Base-by-base conservation (phyloP, 23 tunicate genomes). In the Trididemnum nubilum region DNA sequence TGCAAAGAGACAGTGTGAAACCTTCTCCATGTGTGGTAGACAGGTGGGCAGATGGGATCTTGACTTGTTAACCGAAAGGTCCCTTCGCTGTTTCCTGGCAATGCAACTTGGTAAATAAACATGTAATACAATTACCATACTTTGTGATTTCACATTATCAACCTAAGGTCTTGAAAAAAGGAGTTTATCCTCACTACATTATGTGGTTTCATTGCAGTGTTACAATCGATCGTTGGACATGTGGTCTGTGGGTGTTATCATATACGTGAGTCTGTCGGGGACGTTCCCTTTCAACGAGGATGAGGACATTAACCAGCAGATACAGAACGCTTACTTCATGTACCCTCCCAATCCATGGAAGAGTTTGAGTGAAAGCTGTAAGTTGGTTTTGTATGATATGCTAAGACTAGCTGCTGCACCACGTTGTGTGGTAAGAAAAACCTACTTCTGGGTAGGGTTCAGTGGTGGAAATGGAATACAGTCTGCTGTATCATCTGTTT, bases 191-290 rank as follows among this genome's bases (percentile, higher is more conserved):
- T n/a, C n/a, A n/a, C n/a, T n/a, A n/a, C n/a, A n/a, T n/a, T n/a
- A n/a, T n/a, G n/a, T n/a, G n/a, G n/a, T n/a, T n/a, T n/a, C n/a
- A 27, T 54, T 85, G 76, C 80, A 96, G 99, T 84, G 92, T 65
- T 96, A 96, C 72, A 96, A 91, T 77, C 90, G 99, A 1, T 91
- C 99, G 60, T 66, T 96, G 40, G 99, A 96, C 77, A 96, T 96
- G 99, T 96, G 99, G 99, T 96, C 99, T 39, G 99, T 96, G 27
- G 99, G 99, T 2, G 99, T 96, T 29, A 96, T 96, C 81, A 84
- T 96, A 35, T 96, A 96, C 82, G 99, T 96, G 80, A 87, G 94
- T 66, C 64, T 96, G 76, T 96, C 99, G 60, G 99, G 99, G 39
- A 96, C 99, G 63, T 96, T 96, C 81, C 99, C 99, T 30, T 96